Conservation (phyloP, 1,140 invertebrate genomes). For the Homarus americanus region DNA sequence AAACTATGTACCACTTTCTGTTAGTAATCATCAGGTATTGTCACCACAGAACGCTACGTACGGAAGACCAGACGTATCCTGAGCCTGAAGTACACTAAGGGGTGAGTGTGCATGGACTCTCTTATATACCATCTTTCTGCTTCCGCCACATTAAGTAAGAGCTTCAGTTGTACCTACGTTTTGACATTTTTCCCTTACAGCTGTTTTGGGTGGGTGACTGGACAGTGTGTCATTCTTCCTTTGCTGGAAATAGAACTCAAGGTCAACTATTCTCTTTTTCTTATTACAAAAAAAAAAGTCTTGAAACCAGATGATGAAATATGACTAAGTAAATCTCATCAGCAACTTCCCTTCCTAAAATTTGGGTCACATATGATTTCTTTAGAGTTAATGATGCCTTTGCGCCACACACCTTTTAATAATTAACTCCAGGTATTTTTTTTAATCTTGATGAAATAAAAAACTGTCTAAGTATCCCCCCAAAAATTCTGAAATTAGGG, state of each 20-base stretch:
- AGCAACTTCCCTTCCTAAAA: background rate
- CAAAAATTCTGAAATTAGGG: too few species aligned
- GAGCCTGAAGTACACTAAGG: conserved; percentile 43
- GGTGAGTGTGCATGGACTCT: background rate
- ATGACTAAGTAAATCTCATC: background rate
- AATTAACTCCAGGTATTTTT: too few species aligned
- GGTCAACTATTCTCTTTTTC: background rate
- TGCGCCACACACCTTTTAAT: too few species aligned
- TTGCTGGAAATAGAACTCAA: background rate
- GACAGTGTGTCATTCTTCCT: background rate
- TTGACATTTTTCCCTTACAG: background rate
- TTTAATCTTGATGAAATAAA: too few species aligned
- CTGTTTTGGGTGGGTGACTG: background rate
- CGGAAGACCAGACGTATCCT: conserved; percentile 35
- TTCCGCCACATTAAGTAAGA: conserved; percentile 14
- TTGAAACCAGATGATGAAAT: background rate
- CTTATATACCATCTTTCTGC: conserved; percentile 49
- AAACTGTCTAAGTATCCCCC: too few species aligned
- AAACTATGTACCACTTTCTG: too few species aligned
- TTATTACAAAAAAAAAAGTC: background rate
- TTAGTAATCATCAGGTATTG: background rate
- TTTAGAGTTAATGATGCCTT: too few species aligned
- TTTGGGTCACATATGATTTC: too few species aligned
- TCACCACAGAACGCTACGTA: background rate
- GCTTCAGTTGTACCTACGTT: background rate